A percentile compares a stretch with the other conserved stretches of the same genome.
phyloP scores from a whole-genome alignment of 2,888 invertebrate species.

The Pseudococcus viburni region DNA sequence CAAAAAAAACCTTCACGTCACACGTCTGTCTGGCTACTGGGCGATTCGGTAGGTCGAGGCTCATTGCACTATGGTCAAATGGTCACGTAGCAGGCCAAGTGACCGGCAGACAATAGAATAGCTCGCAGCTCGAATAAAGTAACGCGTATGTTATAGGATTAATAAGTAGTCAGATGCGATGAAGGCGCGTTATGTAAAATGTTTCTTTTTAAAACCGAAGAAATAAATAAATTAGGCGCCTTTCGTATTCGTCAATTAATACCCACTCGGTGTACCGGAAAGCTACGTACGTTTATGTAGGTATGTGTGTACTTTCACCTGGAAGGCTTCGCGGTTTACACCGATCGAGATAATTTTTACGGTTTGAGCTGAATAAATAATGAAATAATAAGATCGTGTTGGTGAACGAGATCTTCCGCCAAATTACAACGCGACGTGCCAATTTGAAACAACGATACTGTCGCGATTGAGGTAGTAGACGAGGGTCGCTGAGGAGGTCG shows the following conservation, averaged over 20 bases:
- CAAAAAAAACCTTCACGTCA: too few relatives aligned
- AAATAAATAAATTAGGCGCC: slow-evolving; percentile 6
- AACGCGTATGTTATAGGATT: background rate
- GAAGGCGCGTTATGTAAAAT: background rate
- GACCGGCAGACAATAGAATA: too few relatives aligned
- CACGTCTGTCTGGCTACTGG: too few relatives aligned
- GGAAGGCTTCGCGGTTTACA: slow-evolving; percentile 15
- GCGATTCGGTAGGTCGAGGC: too few relatives aligned
- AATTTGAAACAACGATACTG: background rate
- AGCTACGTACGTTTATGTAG: background rate
- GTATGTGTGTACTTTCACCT: slow-evolving; percentile 27
- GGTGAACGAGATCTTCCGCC: background rate
- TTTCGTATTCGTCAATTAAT: slow-evolving; percentile 13
- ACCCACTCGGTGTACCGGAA: slow-evolving; percentile 5
- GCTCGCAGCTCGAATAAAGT: background rate
- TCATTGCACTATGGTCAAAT: too few relatives aligned
- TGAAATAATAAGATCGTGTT: slow-evolving; percentile 13
- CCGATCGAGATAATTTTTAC: slow-evolving; percentile 40
- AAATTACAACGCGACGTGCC: slow-evolving; percentile 1
- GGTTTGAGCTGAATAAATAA: slow-evolving; percentile 30
- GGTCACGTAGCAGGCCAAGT: too few relatives aligned
- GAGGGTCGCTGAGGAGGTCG: too few relatives aligned
- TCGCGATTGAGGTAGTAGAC: too few relatives aligned
- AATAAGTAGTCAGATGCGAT: background rate
- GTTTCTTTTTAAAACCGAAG: background rate